Percentiles rank a stretch among this genome's conserved stretches.
Evolutionary conservation across 2,797 vertebrate genomes (phyloP).

Genomic region (Podargus strigoides): DNA sequence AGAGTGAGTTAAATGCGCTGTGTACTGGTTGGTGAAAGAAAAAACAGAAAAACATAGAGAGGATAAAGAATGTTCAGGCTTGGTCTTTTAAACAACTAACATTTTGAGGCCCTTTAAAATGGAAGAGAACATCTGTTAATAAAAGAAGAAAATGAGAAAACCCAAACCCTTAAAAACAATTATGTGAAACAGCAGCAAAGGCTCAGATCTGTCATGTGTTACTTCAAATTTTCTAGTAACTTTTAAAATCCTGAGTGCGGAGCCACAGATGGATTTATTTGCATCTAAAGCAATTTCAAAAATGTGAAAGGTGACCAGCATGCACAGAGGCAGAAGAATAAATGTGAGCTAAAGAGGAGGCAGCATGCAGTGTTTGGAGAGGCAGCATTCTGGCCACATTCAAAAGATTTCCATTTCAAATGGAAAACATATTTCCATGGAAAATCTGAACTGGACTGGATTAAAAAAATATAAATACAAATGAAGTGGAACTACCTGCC

Average conservation of each 20-base stretch:
- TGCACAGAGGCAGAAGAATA: neutral
- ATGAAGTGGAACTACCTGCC: neutral
- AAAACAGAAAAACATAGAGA: neutral
- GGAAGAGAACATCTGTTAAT: neutral
- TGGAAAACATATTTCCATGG: neutral
- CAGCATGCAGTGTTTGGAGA: neutral
- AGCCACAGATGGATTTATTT: neutral
- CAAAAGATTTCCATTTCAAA: neutral
- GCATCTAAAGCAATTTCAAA: conserved; percentile 5
- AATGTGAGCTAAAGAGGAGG: neutral
- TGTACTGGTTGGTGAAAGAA: neutral
- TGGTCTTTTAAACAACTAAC: conserved; percentile 28
- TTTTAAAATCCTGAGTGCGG: neutral
- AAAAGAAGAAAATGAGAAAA: conserved; percentile 38
- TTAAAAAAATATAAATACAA: neutral
- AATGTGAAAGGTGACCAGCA: neutral
- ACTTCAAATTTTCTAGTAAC: neutral
- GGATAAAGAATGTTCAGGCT: neutral
- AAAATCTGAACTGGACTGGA: neutral
- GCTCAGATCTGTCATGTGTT: neutral
- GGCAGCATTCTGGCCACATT: neutral
- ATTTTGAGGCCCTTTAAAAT: conserved; percentile 15
- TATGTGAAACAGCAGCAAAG: neutral
- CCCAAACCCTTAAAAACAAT: neutral
- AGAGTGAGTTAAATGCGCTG: neutral